These are phyloP conservation scores for Labeo calbasu DNA, from an alignment of 2,797 vertebrate species.

Conservation along the genomic window DNA sequence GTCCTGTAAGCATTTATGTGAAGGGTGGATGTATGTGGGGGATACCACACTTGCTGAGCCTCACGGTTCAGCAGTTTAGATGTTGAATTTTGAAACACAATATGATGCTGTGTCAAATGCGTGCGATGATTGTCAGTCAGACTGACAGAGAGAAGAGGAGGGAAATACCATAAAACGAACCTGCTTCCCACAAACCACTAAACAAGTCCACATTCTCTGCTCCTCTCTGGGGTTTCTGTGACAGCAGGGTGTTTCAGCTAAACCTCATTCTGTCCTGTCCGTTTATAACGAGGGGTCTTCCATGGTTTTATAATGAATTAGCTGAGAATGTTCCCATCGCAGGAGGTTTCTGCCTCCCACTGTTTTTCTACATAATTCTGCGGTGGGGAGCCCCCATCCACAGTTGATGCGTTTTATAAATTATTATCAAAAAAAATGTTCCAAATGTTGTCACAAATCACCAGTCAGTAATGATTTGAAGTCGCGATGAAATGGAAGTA, in stretches of 20 bases:
- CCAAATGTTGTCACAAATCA: neutral
- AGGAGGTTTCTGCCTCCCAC: neutral
- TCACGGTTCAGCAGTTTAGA: conserved; percentile 9
- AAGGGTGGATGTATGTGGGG: neutral
- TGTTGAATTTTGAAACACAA: neutral
- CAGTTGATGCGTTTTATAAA: neutral
- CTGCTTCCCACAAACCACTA: conserved; percentile 32
- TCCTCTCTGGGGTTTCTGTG: conserved; percentile 9
- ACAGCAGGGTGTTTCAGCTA: conserved; percentile 1
- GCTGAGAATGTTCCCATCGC: neutral
- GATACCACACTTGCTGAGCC: neutral
- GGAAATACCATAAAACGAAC: conserved; percentile 14
- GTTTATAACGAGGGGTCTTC: neutral
- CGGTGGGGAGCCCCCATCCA: neutral
- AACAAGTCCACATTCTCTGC: conserved; percentile 15
- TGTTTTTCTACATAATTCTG: neutral
- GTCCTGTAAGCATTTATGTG: neutral
- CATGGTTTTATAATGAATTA: neutral
- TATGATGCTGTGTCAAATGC: neutral
- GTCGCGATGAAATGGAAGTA: neutral
- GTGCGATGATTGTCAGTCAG: neutral
- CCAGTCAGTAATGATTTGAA: neutral
- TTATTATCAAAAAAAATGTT: neutral
- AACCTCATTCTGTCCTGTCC: neutral
- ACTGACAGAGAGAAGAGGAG: conserved; percentile 37